Evolutionary conservation across 2,888 invertebrate genomes (phyloP), one percentile per base, ranked within the genome.

Genomic region (Cacoxenus indagator): DNA sequence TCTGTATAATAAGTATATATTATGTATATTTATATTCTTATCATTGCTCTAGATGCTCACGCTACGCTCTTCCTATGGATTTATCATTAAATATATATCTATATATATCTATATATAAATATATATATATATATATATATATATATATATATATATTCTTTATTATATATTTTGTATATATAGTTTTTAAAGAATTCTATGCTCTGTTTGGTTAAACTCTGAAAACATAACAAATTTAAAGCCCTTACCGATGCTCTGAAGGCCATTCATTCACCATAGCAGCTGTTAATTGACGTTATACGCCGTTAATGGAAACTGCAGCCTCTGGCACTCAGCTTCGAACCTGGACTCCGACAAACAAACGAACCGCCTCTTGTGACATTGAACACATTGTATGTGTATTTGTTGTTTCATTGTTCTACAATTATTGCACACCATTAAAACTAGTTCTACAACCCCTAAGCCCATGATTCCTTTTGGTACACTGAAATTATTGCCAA

Each of bases 211-310:
- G 72, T 81, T 85, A 85, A 85, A 85, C 86, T 85, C 84, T 85
- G 85, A 84, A 84, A 85, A 86, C 86, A 84, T 85, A 85, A 85
- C 86, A 85, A 81, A 81, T 85, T 82, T 83, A 83, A 83, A 81
- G 85, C 82, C 85, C 70, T 72, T 59, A 11, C 37, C 37, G 37
- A 37, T 14, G 37, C 14, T 37, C 5, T 11, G 14, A 37, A 37
- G 37, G 37, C 37, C 2, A 37, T 37, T 37, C 8, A 11, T 37
- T 37, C n/a, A n/a, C n/a, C n/a, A n/a, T n/a, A n/a, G 11, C 51
- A 51, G 9, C 1, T 9, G 9, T 9, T 9, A 51, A 19, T 51
- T 22, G 22, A 51, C 22, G 51, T 51, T 51, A 6, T 9, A 51
- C 51, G 51, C 24, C 51, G 22, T 19, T 9, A 51, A n/a, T n/a